Evolutionary conservation across 2,888 invertebrate species (phyloP), one percentile per base, ranked within the genome.

Genomic region (Melanostoma mellinum): DNA sequence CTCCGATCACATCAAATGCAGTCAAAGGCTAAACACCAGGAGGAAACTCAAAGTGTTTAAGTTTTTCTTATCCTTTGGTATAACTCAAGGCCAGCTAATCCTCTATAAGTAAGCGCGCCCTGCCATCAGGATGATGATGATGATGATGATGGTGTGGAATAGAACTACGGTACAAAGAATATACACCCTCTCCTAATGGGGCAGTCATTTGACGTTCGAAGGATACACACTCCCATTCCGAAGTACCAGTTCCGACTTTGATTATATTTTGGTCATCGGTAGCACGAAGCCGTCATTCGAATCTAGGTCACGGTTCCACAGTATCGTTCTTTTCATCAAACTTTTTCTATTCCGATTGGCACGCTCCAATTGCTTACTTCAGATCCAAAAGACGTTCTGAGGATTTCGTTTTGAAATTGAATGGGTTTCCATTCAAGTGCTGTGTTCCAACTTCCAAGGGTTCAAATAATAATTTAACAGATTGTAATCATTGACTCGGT

Each of bases 401-500:
- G 20, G 20, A 20, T 32, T 35, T 44, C n/a, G 30, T 32, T 58
- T 42, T 5, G 20, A n/a, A 44, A 35, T 44, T 44, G 33, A 60
- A 44, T 60, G 35, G 8, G n/a, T 44, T 60, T 33, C 3, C 5
- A n/a, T n/a, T 32, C n/a, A 4, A 9, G 40, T 40, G 32, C 2
- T 6, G 6, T 2, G 6, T 10, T 58, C 42, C 4, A 2, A 40
- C 4, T 10, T 58, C 42, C 4, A 2, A 40, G 1, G 20, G 20
- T 20, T 20, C 20, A 20, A 20, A 20, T 20, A 40, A 40, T 4
- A 58, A 44, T 30, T 30, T 5, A 6, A n/a, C 9, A 44, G 44
- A 44, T 44, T 44, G 33, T 42, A 44, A 44, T 44, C 10, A 33
- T 44, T 60, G 44, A 60, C 42, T 58, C 42, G 30, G 6, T 58